A percentile compares a stretch with the other conserved stretches of the same genome.
Conservation (phyloP, 2,888 invertebrate species). For the Campoletis raptor region DNA sequence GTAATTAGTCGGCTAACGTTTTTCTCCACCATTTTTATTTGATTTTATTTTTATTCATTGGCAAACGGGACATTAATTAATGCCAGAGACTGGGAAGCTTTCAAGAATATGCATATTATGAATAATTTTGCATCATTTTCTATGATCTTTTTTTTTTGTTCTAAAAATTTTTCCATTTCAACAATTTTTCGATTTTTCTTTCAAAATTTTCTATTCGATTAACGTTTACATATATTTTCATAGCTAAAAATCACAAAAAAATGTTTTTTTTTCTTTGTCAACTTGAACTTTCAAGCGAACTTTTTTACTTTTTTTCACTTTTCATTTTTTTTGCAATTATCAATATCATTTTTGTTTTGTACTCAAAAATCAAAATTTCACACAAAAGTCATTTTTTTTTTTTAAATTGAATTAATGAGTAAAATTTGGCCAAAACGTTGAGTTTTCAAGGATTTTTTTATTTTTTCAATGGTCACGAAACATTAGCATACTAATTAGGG, state of each 20-base stretch:
- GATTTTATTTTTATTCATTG: conserved; percentile 54
- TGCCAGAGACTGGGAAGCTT: conserved; percentile 20
- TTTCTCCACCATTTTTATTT: conserved; percentile 12
- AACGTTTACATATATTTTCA: background rate
- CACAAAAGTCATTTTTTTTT: background rate
- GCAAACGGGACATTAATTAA: conserved; percentile 50
- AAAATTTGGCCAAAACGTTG: too few species aligned
- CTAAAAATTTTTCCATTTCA: background rate
- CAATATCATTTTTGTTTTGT: background rate
- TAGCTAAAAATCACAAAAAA: background rate
- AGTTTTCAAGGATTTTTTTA: background rate
- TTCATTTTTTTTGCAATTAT: conserved; percentile 4
- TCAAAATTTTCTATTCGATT: background rate
- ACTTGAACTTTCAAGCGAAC: background rate
- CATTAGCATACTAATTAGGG: conserved; percentile 79
- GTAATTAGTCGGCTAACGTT: conserved; percentile 75
- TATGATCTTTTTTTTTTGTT: background rate
- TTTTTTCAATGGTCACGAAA: conserved; percentile 63
- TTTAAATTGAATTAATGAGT: background rate
- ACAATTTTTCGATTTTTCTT: background rate
- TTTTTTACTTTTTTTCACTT: background rate
- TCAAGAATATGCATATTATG: conserved; percentile 49
- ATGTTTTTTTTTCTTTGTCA: background rate
- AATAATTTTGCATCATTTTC: conserved; percentile 44
- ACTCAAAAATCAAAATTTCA: too few species aligned